Percentiles rank a stretch among this genome's conserved stretches.
Evolutionary conservation across 2,113 vertebrate species (phyloP).

Genomic region (Anhinga anhinga): DNA sequence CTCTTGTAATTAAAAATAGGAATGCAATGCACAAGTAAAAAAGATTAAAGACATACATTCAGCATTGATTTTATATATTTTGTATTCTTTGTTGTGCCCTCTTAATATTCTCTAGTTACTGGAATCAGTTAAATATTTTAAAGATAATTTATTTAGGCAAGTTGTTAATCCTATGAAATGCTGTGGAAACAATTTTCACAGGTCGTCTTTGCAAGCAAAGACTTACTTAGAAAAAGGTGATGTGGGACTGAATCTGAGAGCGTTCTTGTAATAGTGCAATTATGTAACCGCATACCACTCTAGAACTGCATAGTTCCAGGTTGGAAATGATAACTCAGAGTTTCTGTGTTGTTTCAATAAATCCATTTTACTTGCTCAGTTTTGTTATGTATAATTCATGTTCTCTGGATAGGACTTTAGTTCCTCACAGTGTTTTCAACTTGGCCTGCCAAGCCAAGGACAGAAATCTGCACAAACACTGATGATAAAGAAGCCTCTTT

Average conservation of each 20-base stretch:
- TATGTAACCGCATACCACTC: background rate
- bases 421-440: background rate
- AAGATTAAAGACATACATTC: background rate
- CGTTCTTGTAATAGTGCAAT: background rate
- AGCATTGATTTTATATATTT: background rate
- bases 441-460: background rate
- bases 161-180: background rate
- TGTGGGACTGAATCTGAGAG: background rate
- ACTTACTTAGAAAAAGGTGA: background rate
- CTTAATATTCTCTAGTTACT: background rate
- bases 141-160: background rate
- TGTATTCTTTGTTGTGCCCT: background rate
- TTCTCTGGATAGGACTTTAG: background rate
- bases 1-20: background rate
- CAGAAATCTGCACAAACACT: background rate
- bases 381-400: background rate
- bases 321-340: background rate
- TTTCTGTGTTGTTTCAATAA: background rate
- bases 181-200: background rate
- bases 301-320: background rate
- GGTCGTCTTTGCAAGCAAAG: background rate
- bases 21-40: background rate
- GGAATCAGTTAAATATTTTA: background rate
- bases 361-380: background rate
- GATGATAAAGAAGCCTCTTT: background rate